These are phyloP conservation scores for Eubasilissa splendida DNA, from an alignment of 2,888 invertebrate species.

Conservation along the genomic window DNA sequence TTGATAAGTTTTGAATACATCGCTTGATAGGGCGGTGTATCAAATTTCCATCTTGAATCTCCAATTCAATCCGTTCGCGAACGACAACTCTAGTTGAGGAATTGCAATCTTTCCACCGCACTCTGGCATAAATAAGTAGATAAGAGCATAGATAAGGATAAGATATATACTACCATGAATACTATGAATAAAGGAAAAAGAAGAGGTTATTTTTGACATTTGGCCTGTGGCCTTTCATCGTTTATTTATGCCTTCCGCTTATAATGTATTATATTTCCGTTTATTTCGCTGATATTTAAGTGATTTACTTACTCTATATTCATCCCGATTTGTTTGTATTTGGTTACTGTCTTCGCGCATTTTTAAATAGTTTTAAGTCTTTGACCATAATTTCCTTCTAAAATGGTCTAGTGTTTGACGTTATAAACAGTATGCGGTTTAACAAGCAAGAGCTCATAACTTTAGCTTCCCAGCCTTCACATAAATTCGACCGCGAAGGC, in stretches of 20 bases:
- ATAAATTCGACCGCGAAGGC: conserved; percentile 94
- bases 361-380: too few relatives aligned
- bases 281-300: background rate
- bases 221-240: conserved; percentile 1
- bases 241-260: background rate
- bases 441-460: conserved; percentile 91
- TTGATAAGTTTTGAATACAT: too few relatives aligned
- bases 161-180: too few relatives aligned
- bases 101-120: too few relatives aligned
- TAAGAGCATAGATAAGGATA: too few relatives aligned
- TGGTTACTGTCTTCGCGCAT: background rate
- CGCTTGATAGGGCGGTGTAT: too few relatives aligned
- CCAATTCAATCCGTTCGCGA: too few relatives aligned
- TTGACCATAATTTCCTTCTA: background rate
- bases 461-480: conserved; percentile 88
- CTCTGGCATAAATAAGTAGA: too few relatives aligned
- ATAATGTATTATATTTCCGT: background rate
- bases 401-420: background rate
- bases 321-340: too few relatives aligned
- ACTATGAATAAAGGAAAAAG: too few relatives aligned
- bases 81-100: too few relatives aligned
- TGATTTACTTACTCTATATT: background rate
- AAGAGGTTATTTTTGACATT: background rate
- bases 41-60: too few relatives aligned
- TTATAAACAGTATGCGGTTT: conserved; percentile 77